Evolutionary conservation across 1,140 invertebrate genomes (phyloP), one percentile per base, ranked within the genome.

Genomic region (Saxidomus purpurata): DNA sequence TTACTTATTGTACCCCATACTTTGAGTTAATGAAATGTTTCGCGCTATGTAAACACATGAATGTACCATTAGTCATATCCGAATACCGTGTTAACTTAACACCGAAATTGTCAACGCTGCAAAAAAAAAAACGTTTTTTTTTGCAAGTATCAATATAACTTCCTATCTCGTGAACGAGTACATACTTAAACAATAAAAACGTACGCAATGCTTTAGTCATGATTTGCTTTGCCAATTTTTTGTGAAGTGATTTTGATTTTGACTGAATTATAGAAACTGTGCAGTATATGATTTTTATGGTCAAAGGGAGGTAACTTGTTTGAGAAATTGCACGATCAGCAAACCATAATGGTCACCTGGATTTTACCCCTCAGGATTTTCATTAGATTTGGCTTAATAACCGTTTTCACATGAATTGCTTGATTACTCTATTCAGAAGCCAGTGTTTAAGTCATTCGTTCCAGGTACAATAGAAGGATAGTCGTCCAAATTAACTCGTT

Each of bases 1-100:
- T 85, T 85, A 74, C 83, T 74, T 85, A 85, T 85, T 85, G 67
- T 76, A 85, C 67, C n/a, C 40, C 8, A 25, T 31, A 59, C n/a
- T 63, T 59, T 22, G 36, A 63, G 59, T 40, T 63, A 82, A 82
- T 82, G 80, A 82, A 82, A 63, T 67, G 49, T 63, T 67, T 82
- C 6, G 19, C 19, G 55, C 55, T 43, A 82, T 4, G 67, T 85
- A 74, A 71, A 85, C 82, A 85, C 40, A 85, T 85, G 67, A 69
- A 71, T 69, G 17, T 25, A 67, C 13, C 82, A 69, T 85, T 85
- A 85, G 82, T 85, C 82, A 85, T 85, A 8, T 49, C 47, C 49
- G 22, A 61, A 67, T 0, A 25, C 15, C 0, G 76, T 55, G 49
- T 55, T 52, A 55, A 79, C 47, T 31, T 79, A 28, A 38, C 76